A percentile compares a stretch with the other conserved stretches of the same genome.
These are phyloP conservation scores for Kryphioiulus occultus DNA, from an alignment of 2,888 invertebrate species.

Conservation along the genomic window DNA sequence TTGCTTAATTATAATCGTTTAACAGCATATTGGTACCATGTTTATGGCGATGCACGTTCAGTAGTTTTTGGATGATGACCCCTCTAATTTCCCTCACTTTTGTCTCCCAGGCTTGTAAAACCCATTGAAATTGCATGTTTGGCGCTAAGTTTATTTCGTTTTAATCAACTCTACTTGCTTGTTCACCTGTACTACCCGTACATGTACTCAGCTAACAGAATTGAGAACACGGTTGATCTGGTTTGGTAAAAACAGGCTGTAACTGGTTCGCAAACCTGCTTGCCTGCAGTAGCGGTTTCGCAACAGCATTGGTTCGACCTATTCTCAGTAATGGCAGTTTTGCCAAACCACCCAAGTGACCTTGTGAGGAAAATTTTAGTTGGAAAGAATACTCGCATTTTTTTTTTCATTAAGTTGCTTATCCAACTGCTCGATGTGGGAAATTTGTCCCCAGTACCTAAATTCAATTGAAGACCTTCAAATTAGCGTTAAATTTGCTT, in stretches of 20 bases:
- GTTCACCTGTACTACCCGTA: neutral
- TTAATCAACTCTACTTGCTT: neutral
- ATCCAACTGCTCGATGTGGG: neutral
- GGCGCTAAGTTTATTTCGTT: neutral
- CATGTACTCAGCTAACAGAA: neutral
- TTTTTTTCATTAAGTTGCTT: neutral
- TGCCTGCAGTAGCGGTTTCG: neutral
- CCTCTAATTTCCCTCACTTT: neutral
- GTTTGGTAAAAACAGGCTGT: neutral
- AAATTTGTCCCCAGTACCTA: neutral
- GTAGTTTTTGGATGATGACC: neutral
- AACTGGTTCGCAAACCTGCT: neutral
- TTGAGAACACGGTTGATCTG: neutral
- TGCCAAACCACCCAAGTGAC: neutral
- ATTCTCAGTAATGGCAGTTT: neutral
- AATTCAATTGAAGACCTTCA: neutral
- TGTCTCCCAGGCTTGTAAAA: neutral
- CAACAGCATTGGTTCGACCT: neutral
- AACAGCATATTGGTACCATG: neutral
- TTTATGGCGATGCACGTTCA: neutral
- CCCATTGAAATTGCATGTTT: neutral
- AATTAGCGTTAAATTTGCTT: neutral
- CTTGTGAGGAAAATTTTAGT: neutral
- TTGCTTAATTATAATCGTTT: conserved; percentile 22
- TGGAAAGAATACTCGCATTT: neutral